Percentiles rank a stretch among this genome's conserved stretches.
phyloP scores from a whole-genome alignment of 2,113 vertebrate genomes.

The Xerus inauris region DNA sequence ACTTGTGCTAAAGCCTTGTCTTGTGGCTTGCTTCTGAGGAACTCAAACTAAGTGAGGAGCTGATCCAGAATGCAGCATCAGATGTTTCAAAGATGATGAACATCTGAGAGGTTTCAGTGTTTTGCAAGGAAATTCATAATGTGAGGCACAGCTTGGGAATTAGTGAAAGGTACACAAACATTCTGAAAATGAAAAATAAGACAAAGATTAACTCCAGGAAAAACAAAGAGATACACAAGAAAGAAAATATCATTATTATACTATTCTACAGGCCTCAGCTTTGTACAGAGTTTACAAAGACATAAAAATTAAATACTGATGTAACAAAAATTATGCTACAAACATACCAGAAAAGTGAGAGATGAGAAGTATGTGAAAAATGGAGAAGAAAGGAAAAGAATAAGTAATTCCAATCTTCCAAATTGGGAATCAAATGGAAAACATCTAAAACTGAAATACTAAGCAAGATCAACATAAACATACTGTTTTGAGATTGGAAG shows the following conservation, averaged over 20 bases:
- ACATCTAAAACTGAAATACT: background rate
- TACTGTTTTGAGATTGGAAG: background rate
- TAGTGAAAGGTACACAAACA: background rate
- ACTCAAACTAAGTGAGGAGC: background rate
- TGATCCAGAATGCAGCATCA: background rate
- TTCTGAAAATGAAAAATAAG: background rate
- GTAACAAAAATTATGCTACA: background rate
- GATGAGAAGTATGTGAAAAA: background rate
- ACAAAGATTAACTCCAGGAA: background rate
- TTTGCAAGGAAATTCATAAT: background rate
- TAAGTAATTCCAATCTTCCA: background rate
- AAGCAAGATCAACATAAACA: background rate
- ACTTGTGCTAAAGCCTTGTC: background rate
- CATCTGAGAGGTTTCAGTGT: background rate
- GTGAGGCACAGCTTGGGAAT: background rate
- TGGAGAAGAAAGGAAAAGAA: background rate
- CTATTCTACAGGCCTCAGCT: background rate
- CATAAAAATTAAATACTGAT: background rate
- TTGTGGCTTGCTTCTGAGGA: background rate
- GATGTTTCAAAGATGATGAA: background rate
- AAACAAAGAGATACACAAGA: background rate
- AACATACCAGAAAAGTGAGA: background rate
- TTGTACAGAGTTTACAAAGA: background rate
- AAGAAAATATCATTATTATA: background rate
- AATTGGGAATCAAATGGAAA: background rate